Conservation (phyloP, 2,797 vertebrate species). For the Brotula barbata region DNA sequence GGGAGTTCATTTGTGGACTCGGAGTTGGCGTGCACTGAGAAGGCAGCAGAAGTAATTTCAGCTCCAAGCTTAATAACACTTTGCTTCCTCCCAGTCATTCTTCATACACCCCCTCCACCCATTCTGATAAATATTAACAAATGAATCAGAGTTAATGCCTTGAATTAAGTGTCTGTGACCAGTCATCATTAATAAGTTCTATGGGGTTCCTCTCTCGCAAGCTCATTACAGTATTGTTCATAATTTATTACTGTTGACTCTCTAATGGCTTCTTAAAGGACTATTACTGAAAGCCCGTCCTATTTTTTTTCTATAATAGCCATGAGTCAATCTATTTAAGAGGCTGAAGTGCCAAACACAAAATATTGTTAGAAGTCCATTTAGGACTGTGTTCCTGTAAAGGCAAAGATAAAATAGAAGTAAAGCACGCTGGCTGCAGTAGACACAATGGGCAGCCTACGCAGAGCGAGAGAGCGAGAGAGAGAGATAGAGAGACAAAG, state of each 20-base stretch:
- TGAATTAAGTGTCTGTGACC: conserved; percentile 78
- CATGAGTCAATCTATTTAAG: conserved; percentile 68
- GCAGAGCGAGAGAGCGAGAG: background rate
- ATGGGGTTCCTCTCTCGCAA: conserved; percentile 63
- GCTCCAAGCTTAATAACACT: conserved; percentile 66
- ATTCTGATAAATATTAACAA: conserved; percentile 80
- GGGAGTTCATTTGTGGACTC: conserved; percentile 51
- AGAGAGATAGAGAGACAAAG: conserved; percentile 2
- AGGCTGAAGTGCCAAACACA: conserved; percentile 53
- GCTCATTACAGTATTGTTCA: conserved; percentile 79
- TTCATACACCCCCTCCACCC: conserved; percentile 57
- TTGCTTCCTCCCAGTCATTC: conserved; percentile 60
- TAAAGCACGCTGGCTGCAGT: conserved; percentile 26
- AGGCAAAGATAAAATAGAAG: conserved; percentile 39
- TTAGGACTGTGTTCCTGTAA: conserved; percentile 45
- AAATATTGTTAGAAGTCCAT: conserved; percentile 50
- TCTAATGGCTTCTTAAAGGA: conserved; percentile 80
- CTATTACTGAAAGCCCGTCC: conserved; percentile 69
- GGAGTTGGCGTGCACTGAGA: conserved; percentile 47
- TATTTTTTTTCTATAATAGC: conserved; percentile 69
- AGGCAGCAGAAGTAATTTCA: conserved; percentile 67
- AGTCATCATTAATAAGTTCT: conserved; percentile 76
- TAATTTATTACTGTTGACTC: conserved; percentile 80
- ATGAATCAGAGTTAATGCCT: conserved; percentile 78
- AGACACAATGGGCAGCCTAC: conserved; percentile 17